These are phyloP conservation scores for Propsilocerus akamusi DNA, from an alignment of 1,140 invertebrate genomes.

Conservation along the genomic window DNA sequence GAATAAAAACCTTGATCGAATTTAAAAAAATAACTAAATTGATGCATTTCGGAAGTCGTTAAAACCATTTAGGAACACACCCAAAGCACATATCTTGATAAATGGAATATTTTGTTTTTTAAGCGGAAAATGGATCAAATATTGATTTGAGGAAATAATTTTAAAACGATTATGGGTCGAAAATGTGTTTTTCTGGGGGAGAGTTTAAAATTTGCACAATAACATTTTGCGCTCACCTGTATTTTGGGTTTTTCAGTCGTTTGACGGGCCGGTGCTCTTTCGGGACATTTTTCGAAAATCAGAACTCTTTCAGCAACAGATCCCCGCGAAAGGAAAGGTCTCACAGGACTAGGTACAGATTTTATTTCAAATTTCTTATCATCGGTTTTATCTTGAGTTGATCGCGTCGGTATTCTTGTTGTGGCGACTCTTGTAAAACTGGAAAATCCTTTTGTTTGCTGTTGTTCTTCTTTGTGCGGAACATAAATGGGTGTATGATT, in stretches of 20 bases:
- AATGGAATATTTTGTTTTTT: too few relatives aligned
- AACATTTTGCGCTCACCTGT: constrained; percentile 41
- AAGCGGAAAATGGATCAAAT: background rate
- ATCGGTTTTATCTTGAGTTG: constrained; percentile 8
- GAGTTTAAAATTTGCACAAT: too few relatives aligned
- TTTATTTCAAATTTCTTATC: constrained; percentile 4
- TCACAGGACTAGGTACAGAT: constrained; percentile 36
- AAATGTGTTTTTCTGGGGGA: too few relatives aligned
- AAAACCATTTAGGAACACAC: too few relatives aligned
- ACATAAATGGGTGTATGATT: background rate
- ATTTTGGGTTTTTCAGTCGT: constrained; percentile 33
- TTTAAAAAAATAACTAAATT: too few relatives aligned
- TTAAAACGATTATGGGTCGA: too few relatives aligned
- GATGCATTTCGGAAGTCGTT: too few relatives aligned
- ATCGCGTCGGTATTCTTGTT: constrained; percentile 12
- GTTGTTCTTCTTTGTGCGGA: background rate
- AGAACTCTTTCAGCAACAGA: constrained; percentile 81
- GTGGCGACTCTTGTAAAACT: background rate
- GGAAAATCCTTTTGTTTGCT: background rate
- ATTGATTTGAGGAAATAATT: background rate
- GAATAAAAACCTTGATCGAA: too few relatives aligned
- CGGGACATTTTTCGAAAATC: constrained; percentile 81
- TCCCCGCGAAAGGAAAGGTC: constrained; percentile 71
- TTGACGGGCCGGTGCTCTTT: constrained; percentile 21
- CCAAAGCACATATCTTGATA: too few relatives aligned